Base-by-base conservation (phyloP, 2,888 invertebrate genomes). In the Myopa tessellatipennis region DNA sequence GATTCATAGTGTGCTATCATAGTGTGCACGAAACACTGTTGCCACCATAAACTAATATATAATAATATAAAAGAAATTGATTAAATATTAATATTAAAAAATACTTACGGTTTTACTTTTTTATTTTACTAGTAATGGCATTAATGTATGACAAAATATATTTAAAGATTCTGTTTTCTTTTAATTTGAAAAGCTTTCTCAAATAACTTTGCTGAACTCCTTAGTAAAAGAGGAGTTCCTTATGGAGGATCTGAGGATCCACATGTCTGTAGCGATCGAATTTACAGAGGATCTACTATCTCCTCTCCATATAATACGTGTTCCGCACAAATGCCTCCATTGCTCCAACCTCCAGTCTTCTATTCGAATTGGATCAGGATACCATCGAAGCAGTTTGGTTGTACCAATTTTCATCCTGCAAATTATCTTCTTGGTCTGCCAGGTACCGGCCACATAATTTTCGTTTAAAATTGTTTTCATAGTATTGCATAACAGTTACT, bases 401-500 rank as follows among this genome's bases (percentile, higher is more conserved):
- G 92, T 80, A 75, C 83, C 10, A 78, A 82, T 0, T 82, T 82
- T 77, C 80, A 84, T 65, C 81, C 82, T 18, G 80, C 81, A 18
- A 83, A 83, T 70, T 85, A 87, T 77, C 87, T 93, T 68, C 91
- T 93, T 82, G 92, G 92, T 80, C 87, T 93, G 61, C 93, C 93
- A 91, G 93, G 93, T 93, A 90, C 16, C 55, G 10, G 45, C 10
- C 6, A 45, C 6, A 8, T 45, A 1, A 45, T 45, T 45, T 45
- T 45, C 45, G 45, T 8, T 8, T 45, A 8, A 45, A 45, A 8
- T 10, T 45, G 45, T 10, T 61, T 34, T n/a, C 58, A 40, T 74
- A 55, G 55, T 76, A 74, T 73, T 79, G 78, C 80, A 74, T 90
- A 90, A 60, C 90, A 95, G 95, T 94, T 83, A 95, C 96, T 36